These are phyloP conservation scores for Plemyria rubiginata DNA, from an alignment of 2,888 invertebrate genomes.

Conservation along the genomic window DNA sequence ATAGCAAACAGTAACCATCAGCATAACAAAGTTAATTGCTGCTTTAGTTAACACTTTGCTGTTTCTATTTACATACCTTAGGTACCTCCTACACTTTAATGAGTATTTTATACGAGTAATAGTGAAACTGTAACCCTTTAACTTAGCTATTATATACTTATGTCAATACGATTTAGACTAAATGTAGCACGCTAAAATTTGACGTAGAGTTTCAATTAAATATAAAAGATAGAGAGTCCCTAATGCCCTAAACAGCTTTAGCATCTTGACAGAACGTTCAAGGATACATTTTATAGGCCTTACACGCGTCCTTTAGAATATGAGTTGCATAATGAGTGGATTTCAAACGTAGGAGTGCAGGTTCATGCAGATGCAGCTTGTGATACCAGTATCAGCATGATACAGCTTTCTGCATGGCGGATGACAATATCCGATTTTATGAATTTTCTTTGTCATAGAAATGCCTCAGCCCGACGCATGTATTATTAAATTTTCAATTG, in stretches of 20 bases:
- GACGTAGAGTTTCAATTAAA: constrained; percentile 16
- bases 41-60: constrained; percentile 13
- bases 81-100: constrained; percentile 4
- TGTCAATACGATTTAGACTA: constrained; percentile 15
- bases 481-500: constrained; percentile 61
- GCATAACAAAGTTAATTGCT: constrained; percentile 25
- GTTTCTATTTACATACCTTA: constrained; percentile 11
- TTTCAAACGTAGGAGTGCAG: constrained; percentile 42
- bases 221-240: constrained; percentile 36
- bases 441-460: constrained; percentile 76
- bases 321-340: constrained; percentile 21
- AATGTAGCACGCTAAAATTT: constrained; percentile 25
- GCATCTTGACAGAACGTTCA: constrained; percentile 27
- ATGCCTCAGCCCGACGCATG: constrained; percentile 84
- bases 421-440: constrained; percentile 77
- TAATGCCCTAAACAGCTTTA: constrained; percentile 33
- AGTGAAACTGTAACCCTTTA: constrained; percentile 10
- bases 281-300: constrained; percentile 26
- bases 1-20: constrained; percentile 28
- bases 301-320: constrained; percentile 25
- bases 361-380: constrained; percentile 73
- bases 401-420: constrained; percentile 84
- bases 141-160: constrained; percentile 2
- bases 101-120: not conserved
- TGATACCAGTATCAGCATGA: constrained; percentile 78